Base-by-base conservation (phyloP, 2,888 invertebrate species). In the Exephanes ischioxanthus region DNA sequence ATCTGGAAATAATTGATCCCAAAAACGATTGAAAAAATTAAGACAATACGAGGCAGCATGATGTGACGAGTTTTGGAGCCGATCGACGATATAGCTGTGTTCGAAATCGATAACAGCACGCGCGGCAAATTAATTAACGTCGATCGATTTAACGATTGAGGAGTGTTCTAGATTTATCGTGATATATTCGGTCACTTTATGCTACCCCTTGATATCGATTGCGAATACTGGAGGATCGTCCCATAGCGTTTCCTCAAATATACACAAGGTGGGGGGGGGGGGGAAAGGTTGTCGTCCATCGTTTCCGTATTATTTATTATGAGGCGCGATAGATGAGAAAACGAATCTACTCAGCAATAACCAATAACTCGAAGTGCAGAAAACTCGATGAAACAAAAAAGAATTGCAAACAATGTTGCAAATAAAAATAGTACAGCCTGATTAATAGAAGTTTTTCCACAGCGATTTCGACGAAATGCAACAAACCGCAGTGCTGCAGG, bases 1-100 rank as follows among this genome's bases (percentile, higher is more conserved):
- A 93, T 94, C 93, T 90, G 88, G 91, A 91, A 93, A 93, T 93
- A 90, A 93, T 88, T 88, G 93, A 93, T 93, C 93, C 93, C 93
- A 89, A 91, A 90, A 91, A 90, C 86, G 88, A 83, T 89, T 87
- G 91, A 92, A 92, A 92, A 92, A 93, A 92, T 90, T 83, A 89
- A 93, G 91, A 93, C 92, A 89, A 88, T 87, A 87, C 90, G 93
- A 93, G 90, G 92, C 93, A 94, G 91, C 93, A 93, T 91, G 90
- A 87, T 90, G 90, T 93, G 93, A 93, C 81, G 83, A 85, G 83
- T 90, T 80, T 45, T 78, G 67, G 61, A 68, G 11, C 75, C 70
- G 80, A 55, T 41, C 37, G 22, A 4, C 41, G 19, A 9, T 53
- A 19, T 16, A 5, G 45, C 2, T 30, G 2, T 61, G 5, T 26